Evolutionary conservation across 2,113 vertebrate species (phyloP).

Genomic region (Brachyistius frenatus): DNA sequence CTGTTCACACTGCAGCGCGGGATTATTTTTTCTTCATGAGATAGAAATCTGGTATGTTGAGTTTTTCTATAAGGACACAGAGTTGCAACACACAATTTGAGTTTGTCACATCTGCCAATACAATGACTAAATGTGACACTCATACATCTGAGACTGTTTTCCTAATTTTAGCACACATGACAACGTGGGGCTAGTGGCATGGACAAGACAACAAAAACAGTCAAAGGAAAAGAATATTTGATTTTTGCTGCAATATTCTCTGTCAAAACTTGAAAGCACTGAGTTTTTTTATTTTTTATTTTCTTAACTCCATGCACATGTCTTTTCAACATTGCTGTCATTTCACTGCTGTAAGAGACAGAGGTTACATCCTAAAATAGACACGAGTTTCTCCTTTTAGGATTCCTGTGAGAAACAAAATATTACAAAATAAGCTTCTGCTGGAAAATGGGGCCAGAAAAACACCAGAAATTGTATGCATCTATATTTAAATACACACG

Average conservation of each 20-base stretch:
- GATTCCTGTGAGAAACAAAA: constrained; percentile 20
- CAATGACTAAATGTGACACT: background rate
- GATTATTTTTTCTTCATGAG: background rate
- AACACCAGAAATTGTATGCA: constrained; percentile 17
- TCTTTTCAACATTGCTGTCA: constrained; percentile 31
- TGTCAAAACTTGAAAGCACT: constrained; percentile 34
- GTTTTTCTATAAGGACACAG: background rate
- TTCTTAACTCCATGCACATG: constrained; percentile 21
- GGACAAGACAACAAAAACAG: background rate
- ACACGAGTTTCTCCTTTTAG: constrained; percentile 9
- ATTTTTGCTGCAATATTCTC: background rate
- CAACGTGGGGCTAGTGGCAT: background rate
- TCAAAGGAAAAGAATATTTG: background rate
- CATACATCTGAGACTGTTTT: background rate
- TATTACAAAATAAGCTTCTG: constrained; percentile 1
- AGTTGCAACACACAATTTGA: constrained; percentile 1
- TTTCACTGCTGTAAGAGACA: constrained; percentile 2
- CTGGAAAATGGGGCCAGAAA: constrained; percentile 16
- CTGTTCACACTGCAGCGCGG: constrained; percentile 11
- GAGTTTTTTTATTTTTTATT: background rate
- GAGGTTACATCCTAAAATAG: constrained; percentile 39
- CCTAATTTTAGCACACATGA: background rate
- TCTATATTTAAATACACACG: constrained; percentile 37
- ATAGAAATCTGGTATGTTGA: background rate
- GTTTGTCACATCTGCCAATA: background rate